Percentiles rank a stretch among this genome's conserved stretches.
phyloP scores from a whole-genome alignment of 2,888 invertebrate genomes.

The Drosophila falleni region DNA sequence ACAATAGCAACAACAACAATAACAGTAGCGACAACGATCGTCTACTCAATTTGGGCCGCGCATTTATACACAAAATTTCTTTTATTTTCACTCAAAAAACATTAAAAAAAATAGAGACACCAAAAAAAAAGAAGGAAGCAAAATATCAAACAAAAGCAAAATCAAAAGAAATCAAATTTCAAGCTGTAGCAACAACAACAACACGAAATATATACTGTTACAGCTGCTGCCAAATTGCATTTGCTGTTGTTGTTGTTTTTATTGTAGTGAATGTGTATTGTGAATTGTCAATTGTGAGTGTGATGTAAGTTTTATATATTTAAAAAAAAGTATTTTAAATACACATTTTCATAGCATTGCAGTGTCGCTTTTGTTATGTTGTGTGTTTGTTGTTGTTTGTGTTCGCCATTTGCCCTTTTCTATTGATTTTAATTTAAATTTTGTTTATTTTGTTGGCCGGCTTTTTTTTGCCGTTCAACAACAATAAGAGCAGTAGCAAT shows the following conservation, averaged over 20 bases:
- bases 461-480: conserved; percentile 35
- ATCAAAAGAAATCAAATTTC: conserved; percentile 78
- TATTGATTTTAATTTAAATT: conserved; percentile 16
- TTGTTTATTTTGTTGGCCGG: conserved; percentile 35
- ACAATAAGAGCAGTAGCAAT: conserved; percentile 6
- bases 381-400: conserved; percentile 32
- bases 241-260: conserved; percentile 22
- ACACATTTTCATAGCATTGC: conserved; percentile 21
- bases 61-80: conserved; percentile 65
- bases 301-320: conserved; percentile 68
- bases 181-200: conserved; percentile 47
- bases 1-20: conserved; percentile 13
- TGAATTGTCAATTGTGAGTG: conserved; percentile 43
- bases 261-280: conserved; percentile 30
- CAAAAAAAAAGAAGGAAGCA: conserved; percentile 51
- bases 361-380: conserved; percentile 4
- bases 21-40: conserved; percentile 42
- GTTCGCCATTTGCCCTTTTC: conserved; percentile 26
- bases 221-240: conserved; percentile 49
- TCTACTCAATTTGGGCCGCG: conserved; percentile 57
- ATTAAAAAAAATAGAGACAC: background rate
- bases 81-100: conserved; percentile 55
- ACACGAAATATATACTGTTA: conserved; percentile 33
- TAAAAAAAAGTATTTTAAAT: conserved; percentile 40
- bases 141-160: conserved; percentile 60